Evolutionary conservation across 2,888 invertebrate species (phyloP), one percentile per base, ranked within the genome.

Genomic region (Agrilus biguttatus): DNA sequence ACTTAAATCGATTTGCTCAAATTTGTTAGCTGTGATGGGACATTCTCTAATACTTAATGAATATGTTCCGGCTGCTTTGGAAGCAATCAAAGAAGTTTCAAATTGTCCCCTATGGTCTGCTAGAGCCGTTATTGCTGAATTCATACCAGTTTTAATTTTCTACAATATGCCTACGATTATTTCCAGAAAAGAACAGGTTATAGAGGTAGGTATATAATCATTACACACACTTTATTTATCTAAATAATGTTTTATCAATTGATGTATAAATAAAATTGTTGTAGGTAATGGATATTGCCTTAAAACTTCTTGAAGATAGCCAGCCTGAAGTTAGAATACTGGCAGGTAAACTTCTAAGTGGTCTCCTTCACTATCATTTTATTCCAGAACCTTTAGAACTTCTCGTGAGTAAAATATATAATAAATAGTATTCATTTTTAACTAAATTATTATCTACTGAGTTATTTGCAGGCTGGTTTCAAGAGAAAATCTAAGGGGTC

Each of bases 361-460:
- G 91, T 5, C 68, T 93, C 45, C 72, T 93, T 57, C 92, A 91
- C 63, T 90, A 89, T 61, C 78, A 80, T 43, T 86, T 86, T 52
- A 71, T 90, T 45, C 70, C 71, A 6, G 67, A 78, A 54, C 76
- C 78, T 14, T 65, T 69, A 51, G 58, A 66, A 42, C 60, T 77
- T 43, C 57, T 78, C 62, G 81, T 79, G 64, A 67, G 69, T 60
- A 37, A 33, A n/a, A n/a, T n/a, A n/a, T n/a, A n/a, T n/a, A n/a
- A n/a, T n/a, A n/a, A 39, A 19, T 41, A 49, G 17, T 44, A 41
- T 42, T 36, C 38, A 17, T 32, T 41, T 36, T 37, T 39, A 48
- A 48, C 6, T 47, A 53, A 39, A 47, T 47, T 37, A 21, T 55
- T 36, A 51, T 28, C 2, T 2, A 28, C 5, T 28, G 4, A 28